phyloP scores from a whole-genome alignment of 2,888 invertebrate species.

The Sycophila texana region DNA sequence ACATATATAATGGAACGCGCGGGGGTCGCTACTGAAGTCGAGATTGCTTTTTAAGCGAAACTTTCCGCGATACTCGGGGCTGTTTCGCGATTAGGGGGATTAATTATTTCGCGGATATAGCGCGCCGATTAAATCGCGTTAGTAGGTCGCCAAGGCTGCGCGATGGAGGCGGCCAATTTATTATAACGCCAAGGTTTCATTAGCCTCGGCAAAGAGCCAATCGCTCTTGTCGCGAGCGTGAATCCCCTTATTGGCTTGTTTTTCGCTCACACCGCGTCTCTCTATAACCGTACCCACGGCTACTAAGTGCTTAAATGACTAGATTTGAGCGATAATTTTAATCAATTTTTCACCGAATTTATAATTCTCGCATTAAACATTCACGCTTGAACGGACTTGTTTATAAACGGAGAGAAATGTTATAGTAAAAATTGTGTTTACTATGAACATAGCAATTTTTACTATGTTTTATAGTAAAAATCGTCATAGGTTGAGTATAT shows the following conservation, averaged over 20 bases:
- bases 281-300: not conserved
- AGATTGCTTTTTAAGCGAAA: conserved; percentile 66
- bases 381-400: too few relatives aligned
- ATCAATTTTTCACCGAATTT: too few relatives aligned
- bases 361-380: too few relatives aligned
- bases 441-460: too few relatives aligned
- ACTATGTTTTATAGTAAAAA: too few relatives aligned
- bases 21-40: conserved; percentile 39
- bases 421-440: too few relatives aligned
- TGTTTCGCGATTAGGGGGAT: conserved; percentile 62
- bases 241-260: conserved; percentile 9
- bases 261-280: not conserved
- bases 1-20: not conserved
- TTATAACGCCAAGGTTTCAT: conserved; percentile 60
- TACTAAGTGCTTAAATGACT: too few relatives aligned
- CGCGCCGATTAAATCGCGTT: conserved; percentile 60
- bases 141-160: conserved; percentile 50
- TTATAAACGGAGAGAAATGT: too few relatives aligned
- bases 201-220: conserved; percentile 58
- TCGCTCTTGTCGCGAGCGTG: conserved; percentile 41
- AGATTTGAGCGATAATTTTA: too few relatives aligned
- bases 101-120: conserved; percentile 64
- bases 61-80: conserved; percentile 40
- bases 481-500: too few relatives aligned
- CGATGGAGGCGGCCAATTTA: conserved; percentile 57